Evolutionary conservation across 2,113 vertebrate genomes (phyloP).

Genomic region (Speoplatyrhinus poulsoni): DNA sequence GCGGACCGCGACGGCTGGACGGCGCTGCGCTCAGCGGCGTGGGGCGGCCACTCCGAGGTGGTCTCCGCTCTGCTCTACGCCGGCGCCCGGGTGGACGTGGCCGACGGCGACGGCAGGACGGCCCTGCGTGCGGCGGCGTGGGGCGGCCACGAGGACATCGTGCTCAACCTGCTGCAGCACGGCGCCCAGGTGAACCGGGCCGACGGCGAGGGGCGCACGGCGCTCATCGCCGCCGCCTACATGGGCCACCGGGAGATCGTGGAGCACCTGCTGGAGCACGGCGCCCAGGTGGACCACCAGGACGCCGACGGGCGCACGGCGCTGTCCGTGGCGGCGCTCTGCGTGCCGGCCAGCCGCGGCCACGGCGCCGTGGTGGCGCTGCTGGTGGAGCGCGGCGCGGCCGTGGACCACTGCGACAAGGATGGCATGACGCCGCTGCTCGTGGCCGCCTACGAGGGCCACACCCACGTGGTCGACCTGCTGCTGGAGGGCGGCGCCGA

Average conservation of each 20-base stretch:
- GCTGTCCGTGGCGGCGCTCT: slow-evolving; percentile 92
- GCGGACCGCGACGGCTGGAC: slow-evolving; percentile 98
- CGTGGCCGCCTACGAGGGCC: slow-evolving; percentile 96
- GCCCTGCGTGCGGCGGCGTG: slow-evolving; percentile 93
- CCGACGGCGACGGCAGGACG: slow-evolving; percentile 91
- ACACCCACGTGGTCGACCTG: slow-evolving; percentile 94
- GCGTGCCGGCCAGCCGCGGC: slow-evolving; percentile 94
- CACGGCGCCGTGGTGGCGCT: slow-evolving; percentile 95
- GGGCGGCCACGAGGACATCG: slow-evolving; percentile 97
- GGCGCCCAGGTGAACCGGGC: slow-evolving; percentile 97
- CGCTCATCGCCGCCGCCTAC: slow-evolving; percentile 93
- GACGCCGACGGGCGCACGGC: slow-evolving; percentile 95
- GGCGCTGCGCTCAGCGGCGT: slow-evolving; percentile 90
- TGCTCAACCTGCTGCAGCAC: slow-evolving; percentile 93
- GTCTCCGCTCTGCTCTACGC: slow-evolving; percentile 94
- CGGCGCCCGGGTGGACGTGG: slow-evolving; percentile 94
- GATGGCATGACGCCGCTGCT: slow-evolving; percentile 97
- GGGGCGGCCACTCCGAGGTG: slow-evolving; percentile 96
- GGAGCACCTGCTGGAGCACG: slow-evolving; percentile 92
- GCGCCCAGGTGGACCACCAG: slow-evolving; percentile 93
- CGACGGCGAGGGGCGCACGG: slow-evolving; percentile 94
- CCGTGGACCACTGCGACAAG: slow-evolving; percentile 97
- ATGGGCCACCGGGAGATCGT: slow-evolving; percentile 98
- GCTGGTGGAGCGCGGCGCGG: slow-evolving; percentile 90
- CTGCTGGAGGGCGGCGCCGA: slow-evolving; percentile 96